A percentile compares a stretch with the other conserved stretches of the same genome.
phyloP scores from a whole-genome alignment of 2,797 vertebrate species.

The Streptopelia turtur region DNA sequence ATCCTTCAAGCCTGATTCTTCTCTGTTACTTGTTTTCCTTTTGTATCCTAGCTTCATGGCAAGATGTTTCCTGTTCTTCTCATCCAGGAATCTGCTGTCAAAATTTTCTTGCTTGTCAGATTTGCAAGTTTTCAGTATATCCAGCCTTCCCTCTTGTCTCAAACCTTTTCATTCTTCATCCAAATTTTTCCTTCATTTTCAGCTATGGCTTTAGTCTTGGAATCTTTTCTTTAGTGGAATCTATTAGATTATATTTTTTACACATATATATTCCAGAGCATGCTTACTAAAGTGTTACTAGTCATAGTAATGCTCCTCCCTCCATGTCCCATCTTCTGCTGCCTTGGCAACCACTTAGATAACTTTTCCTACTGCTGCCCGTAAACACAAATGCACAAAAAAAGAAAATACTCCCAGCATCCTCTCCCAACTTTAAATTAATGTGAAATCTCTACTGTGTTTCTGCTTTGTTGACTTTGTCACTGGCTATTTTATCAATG shows the following conservation, averaged over 20 bases:
- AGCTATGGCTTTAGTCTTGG: not conserved
- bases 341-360: not conserved
- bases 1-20: not conserved
- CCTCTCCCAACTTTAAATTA: not conserved
- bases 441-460: not conserved
- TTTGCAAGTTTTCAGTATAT: not conserved
- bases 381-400: not conserved
- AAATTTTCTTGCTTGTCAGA: not conserved
- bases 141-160: not conserved
- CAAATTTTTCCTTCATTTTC: not conserved
- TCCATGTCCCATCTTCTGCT: not conserved
- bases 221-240: not conserved
- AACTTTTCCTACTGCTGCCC: not conserved
- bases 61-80: not conserved
- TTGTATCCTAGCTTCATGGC: not conserved
- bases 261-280: fast-evolving
- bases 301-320: not conserved
- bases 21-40: not conserved
- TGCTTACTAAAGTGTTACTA: not conserved
- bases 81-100: not conserved
- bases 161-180: not conserved
- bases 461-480: not conserved
- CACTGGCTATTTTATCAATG: not conserved
- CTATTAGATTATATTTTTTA: not conserved
- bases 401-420: not conserved